phyloP scores from a whole-genome alignment of 2,113 vertebrate genomes.

The Ptilorrhoa leucosticta region DNA sequence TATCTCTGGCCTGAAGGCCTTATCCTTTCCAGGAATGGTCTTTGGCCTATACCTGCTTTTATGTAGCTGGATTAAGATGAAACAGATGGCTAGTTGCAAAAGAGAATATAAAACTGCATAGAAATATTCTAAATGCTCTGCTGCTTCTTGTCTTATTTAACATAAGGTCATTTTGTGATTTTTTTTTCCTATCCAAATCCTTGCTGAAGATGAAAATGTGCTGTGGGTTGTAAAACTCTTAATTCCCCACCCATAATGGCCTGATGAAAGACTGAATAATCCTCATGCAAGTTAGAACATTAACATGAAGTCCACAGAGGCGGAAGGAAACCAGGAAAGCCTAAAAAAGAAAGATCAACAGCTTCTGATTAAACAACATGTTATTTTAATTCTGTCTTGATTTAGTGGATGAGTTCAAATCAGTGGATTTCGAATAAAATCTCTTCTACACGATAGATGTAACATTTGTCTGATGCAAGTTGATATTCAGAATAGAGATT shows the following conservation, averaged over 20 bases:
- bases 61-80: background rate
- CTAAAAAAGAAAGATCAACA: slow-evolving; percentile 21
- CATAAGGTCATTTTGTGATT: background rate
- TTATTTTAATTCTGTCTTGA: slow-evolving; percentile 33
- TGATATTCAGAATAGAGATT: background rate
- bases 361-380: background rate
- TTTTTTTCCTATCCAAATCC: background rate
- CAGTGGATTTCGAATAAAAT: background rate
- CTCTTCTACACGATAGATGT: background rate
- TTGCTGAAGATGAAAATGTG: background rate
- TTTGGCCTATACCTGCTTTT: background rate
- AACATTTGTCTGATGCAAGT: background rate
- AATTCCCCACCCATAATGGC: slow-evolving; percentile 16
- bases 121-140: background rate
- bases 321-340: background rate
- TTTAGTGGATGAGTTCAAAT: background rate
- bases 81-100: slow-evolving; percentile 10
- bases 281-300: slow-evolving; percentile 1
- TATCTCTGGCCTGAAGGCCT: background rate
- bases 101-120: background rate
- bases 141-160: background rate
- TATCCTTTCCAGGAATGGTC: slow-evolving; percentile 23
- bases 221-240: slow-evolving; percentile 28
- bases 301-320: background rate
- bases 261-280: slow-evolving; percentile 24